Conservation (phyloP, 2,888 invertebrate species). For the Sarcophaga carnaria region DNA sequence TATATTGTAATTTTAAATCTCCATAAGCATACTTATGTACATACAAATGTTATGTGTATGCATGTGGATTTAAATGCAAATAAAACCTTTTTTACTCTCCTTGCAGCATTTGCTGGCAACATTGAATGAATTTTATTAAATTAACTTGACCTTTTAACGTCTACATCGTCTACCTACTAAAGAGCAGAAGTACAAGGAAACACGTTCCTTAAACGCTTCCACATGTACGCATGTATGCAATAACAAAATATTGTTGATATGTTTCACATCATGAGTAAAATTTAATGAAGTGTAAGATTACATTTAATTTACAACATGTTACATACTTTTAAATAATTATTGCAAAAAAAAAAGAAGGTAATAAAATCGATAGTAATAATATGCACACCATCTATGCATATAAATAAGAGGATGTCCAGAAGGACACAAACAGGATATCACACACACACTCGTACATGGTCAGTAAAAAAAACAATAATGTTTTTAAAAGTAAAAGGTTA, state of each 20-base stretch:
- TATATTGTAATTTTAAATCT: too few relatives aligned
- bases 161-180: not conserved
- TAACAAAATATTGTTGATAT: not conserved
- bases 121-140: conserved; percentile 37
- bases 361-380: too few relatives aligned
- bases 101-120: conserved; percentile 2
- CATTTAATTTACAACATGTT: conserved; percentile 66
- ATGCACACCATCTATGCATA: too few relatives aligned
- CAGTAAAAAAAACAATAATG: not conserved
- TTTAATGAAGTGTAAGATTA: conserved; percentile 65
- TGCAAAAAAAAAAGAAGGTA: not conserved
- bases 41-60: conserved; percentile 2
- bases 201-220: not conserved
- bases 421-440: not conserved
- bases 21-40: not conserved
- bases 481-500: conserved; percentile 23
- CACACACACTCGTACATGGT: not conserved
- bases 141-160: conserved; percentile 47
- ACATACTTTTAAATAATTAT: conserved; percentile 53
- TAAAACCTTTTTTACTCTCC: conserved; percentile 26
- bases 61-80: conserved; percentile 47
- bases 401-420: not conserved
- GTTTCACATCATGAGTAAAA: conserved; percentile 33
- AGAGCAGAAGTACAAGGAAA: not conserved
- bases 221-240: not conserved